These are phyloP conservation scores for Momotus momota DNA, from an alignment of 2,797 vertebrate genomes.

Conservation along the genomic window DNA sequence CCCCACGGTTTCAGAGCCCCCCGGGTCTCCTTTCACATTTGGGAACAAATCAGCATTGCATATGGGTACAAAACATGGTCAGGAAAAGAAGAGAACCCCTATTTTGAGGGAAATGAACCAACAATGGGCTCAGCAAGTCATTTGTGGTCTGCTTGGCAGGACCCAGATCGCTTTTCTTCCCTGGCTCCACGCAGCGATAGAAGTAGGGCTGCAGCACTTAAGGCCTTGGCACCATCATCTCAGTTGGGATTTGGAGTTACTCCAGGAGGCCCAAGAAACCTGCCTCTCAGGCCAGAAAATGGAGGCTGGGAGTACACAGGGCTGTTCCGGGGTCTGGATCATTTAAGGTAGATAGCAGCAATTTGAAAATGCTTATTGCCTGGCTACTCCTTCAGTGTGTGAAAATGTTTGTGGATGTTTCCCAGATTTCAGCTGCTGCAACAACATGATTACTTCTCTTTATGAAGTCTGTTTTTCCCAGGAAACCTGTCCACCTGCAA, in stretches of 20 bases:
- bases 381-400: background rate
- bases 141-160: conserved; percentile 55
- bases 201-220: conserved; percentile 62
- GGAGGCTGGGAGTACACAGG: background rate
- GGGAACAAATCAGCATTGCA: background rate
- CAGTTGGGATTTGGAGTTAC: background rate
- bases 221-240: conserved; percentile 27
- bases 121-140: background rate
- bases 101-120: background rate
- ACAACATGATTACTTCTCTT: background rate
- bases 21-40: background rate
- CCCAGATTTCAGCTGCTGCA: background rate
- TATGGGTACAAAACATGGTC: background rate
- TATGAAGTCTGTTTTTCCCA: background rate
- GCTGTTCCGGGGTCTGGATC: conserved; percentile 1
- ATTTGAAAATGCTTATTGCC: background rate
- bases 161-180: background rate
- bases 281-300: conserved; percentile 32
- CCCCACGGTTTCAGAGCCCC: background rate
- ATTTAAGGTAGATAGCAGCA: conserved; percentile 62
- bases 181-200: background rate
- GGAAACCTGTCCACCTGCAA: background rate
- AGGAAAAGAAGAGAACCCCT: conserved; percentile 22
- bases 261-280: conserved; percentile 58
- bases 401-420: background rate